Evolutionary conservation across 2,888 invertebrate species (phyloP).

Genomic region (Xestia sexstrigata): DNA sequence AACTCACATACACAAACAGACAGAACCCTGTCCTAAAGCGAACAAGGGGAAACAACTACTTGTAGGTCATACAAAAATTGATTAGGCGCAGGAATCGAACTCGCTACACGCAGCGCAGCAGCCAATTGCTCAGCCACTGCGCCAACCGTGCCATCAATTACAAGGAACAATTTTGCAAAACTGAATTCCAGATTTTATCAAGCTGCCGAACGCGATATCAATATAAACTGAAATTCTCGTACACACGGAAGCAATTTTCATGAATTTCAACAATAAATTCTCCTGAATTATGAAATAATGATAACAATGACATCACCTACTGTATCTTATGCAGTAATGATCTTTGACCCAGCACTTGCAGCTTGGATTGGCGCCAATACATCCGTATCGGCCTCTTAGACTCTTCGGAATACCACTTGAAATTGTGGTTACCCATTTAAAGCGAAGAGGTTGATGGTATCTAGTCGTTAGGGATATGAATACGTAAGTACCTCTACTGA

Average conservation of each 20-base stretch:
- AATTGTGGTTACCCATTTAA: slow-evolving; percentile 23
- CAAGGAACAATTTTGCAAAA: neutral
- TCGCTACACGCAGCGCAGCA: neutral
- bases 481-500: neutral
- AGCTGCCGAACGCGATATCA: neutral
- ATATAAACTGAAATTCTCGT: neutral
- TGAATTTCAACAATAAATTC: neutral
- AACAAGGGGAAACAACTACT: too few relatives aligned
- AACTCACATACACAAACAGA: neutral
- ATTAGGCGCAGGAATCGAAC: neutral
- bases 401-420: slow-evolving; percentile 25
- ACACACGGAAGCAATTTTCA: neutral
- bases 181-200: neutral
- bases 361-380: slow-evolving; percentile 47
- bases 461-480: neutral
- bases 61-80: neutral
- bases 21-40: too few relatives aligned
- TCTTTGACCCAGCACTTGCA: slow-evolving; percentile 43
- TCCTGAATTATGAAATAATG: slow-evolving; percentile 6
- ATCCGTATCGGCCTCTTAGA: slow-evolving; percentile 12
- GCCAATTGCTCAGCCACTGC: neutral
- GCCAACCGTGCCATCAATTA: neutral
- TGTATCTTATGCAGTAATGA: slow-evolving; percentile 5
- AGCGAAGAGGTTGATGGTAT: neutral
- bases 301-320: neutral